These are phyloP conservation scores for Hypothenemus hampei DNA, from an alignment of 1,140 invertebrate genomes.

Conservation along the genomic window DNA sequence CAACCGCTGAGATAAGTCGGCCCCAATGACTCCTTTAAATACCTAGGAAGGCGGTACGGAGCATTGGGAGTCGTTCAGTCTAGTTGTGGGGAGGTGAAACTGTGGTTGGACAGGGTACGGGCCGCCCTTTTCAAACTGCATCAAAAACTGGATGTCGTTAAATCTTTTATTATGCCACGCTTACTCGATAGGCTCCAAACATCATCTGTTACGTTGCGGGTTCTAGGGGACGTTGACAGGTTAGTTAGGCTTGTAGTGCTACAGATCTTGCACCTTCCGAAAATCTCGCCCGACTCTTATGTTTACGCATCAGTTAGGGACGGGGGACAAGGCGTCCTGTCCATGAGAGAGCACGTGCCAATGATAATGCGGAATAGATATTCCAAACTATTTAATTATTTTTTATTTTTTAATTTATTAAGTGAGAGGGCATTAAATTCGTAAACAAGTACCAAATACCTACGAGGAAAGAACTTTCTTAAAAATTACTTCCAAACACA, in stretches of 20 bases:
- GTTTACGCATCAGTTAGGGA: constrained; percentile 11
- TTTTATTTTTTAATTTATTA: too few relatives aligned
- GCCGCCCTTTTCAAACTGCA: constrained; percentile 23
- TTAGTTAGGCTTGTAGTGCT: constrained; percentile 7
- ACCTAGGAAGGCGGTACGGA: constrained; percentile 2
- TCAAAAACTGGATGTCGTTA: constrained; percentile 25
- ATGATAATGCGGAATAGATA: constrained; percentile 3
- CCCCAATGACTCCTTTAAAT: background rate
- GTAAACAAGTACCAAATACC: too few relatives aligned
- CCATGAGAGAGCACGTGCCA: background rate
- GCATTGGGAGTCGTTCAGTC: background rate
- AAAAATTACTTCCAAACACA: too few relatives aligned
- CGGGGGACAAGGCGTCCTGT: constrained; percentile 16
- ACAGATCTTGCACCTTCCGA: constrained; percentile 12
- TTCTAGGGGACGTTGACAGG: constrained; percentile 13
- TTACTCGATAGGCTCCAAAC: constrained; percentile 7
- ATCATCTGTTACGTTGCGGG: background rate
- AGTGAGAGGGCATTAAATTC: too few relatives aligned
- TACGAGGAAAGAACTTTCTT: too few relatives aligned
- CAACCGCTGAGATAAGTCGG: background rate
- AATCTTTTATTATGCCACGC: constrained; percentile 12
- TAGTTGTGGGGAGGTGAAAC: background rate
- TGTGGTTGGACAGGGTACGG: background rate
- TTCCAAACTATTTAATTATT: too few relatives aligned
- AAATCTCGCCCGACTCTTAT: constrained; percentile 4